Percentiles rank a stretch among this genome's conserved stretches.
These are phyloP conservation scores for Amiota communis DNA, from an alignment of 2,888 invertebrate species.

Conservation along the genomic window DNA sequence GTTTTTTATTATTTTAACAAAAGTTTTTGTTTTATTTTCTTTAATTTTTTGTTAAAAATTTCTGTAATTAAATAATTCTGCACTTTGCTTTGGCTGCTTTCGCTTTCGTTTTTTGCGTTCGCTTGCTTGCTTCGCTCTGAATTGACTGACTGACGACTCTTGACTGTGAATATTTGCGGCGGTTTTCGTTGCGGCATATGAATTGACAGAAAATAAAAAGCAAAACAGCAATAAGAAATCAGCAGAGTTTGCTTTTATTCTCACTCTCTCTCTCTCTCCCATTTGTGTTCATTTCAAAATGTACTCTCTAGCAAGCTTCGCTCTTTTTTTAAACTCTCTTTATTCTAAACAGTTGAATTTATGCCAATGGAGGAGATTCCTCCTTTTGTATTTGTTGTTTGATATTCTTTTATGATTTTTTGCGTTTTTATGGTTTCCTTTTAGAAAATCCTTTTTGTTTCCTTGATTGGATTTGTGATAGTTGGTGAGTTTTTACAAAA, in stretches of 20 bases:
- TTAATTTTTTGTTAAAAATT: not conserved
- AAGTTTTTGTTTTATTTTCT: not conserved
- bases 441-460: not conserved
- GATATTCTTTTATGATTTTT: not conserved
- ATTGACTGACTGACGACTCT: conserved; percentile 11
- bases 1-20: too few species aligned
- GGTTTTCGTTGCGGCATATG: not conserved
- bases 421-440: too few species aligned
- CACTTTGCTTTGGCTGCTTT: conserved; percentile 4
- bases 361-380: too few species aligned
- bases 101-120: conserved; percentile 1
- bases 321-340: too few species aligned
- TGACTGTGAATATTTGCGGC: not conserved
- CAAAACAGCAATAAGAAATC: too few species aligned
- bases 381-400: not conserved
- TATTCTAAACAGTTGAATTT: too few species aligned
- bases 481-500: too few species aligned
- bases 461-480: not conserved
- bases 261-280: too few species aligned
- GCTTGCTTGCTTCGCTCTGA: not conserved
- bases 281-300: not conserved
- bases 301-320: not conserved
- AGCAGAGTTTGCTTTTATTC: not conserved
- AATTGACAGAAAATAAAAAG: too few species aligned
- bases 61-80: not conserved